Percentiles rank a stretch among this genome's conserved stretches.
These are phyloP conservation scores for Cotesia congregata DNA, from an alignment of 2,888 invertebrate species.

Conservation along the genomic window DNA sequence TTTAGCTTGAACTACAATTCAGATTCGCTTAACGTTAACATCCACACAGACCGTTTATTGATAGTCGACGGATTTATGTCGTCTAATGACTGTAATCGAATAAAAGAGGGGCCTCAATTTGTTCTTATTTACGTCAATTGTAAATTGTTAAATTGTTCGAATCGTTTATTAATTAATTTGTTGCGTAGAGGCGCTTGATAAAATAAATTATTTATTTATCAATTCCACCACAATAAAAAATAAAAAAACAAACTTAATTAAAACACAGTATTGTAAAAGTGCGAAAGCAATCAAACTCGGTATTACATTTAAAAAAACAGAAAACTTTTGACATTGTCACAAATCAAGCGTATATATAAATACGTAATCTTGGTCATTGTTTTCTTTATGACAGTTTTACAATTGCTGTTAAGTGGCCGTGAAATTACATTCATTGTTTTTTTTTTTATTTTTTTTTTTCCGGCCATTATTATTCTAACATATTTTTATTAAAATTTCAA, in stretches of 20 bases:
- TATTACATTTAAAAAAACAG: background rate
- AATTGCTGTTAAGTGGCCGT: slow-evolving; percentile 9
- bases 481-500: background rate
- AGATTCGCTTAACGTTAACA: slow-evolving; percentile 3
- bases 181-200: background rate
- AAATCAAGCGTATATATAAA: slow-evolving; percentile 13
- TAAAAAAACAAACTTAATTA: too few species aligned
- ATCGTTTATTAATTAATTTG: slow-evolving; percentile 21
- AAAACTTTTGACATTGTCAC: slow-evolving; percentile 20
- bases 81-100: slow-evolving; percentile 49
- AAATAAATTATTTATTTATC: slow-evolving; percentile 8
- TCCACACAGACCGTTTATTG: slow-evolving; percentile 41
- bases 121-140: slow-evolving; percentile 1
- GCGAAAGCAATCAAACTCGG: too few species aligned
- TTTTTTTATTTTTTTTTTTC: slow-evolving; percentile 26
- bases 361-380: slow-evolving; percentile 10
- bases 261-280: too few species aligned
- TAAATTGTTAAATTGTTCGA: slow-evolving; percentile 2
- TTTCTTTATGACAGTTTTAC: background rate
- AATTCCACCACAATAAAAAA: background rate
- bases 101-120: slow-evolving; percentile 32
- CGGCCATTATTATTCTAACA: background rate
- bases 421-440: slow-evolving; percentile 22
- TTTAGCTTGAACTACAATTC: slow-evolving; percentile 30
- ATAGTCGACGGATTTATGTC: slow-evolving; percentile 50